phyloP scores from a whole-genome alignment of 2,888 invertebrate species.

The Neuroscelio doddi region DNA sequence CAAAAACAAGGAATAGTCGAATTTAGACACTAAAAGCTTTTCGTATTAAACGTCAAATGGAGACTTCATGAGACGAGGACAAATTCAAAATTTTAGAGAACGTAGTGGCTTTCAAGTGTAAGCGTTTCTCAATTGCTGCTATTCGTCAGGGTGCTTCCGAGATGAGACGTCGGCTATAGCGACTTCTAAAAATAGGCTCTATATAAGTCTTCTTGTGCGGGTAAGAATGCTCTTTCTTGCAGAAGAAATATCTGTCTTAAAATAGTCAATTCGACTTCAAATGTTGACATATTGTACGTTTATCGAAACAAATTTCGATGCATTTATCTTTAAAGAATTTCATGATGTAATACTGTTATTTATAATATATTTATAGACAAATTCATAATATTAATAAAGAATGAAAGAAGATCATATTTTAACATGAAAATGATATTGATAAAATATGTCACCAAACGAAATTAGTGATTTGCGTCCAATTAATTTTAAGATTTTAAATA shows the following conservation, averaged over 20 bases:
- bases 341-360: background rate
- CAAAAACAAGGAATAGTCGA: slow-evolving; percentile 50
- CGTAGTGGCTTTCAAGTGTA: slow-evolving; percentile 38
- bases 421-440: too few species aligned
- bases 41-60: slow-evolving; percentile 38
- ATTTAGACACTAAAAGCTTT: slow-evolving; percentile 54
- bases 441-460: too few species aligned
- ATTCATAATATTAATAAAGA: too few species aligned
- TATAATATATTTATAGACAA: too few species aligned
- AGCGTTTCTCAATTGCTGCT: slow-evolving; percentile 53
- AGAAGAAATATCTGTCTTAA: slow-evolving; percentile 20
- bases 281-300: slow-evolving; percentile 9
- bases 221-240: slow-evolving; percentile 35
- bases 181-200: slow-evolving; percentile 33
- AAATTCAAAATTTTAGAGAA: slow-evolving; percentile 53
- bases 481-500: too few species aligned
- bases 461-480: too few species aligned
- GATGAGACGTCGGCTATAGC: slow-evolving; percentile 39
- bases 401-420: too few species aligned
- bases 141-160: slow-evolving; percentile 54
- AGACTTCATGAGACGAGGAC: slow-evolving; percentile 43
- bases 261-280: slow-evolving; percentile 19
- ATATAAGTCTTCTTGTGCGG: slow-evolving; percentile 31
- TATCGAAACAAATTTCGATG: slow-evolving; percentile 3
- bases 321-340: background rate